Conservation (phyloP, 1,140 invertebrate species). For the Drosophila rhopaloa region DNA sequence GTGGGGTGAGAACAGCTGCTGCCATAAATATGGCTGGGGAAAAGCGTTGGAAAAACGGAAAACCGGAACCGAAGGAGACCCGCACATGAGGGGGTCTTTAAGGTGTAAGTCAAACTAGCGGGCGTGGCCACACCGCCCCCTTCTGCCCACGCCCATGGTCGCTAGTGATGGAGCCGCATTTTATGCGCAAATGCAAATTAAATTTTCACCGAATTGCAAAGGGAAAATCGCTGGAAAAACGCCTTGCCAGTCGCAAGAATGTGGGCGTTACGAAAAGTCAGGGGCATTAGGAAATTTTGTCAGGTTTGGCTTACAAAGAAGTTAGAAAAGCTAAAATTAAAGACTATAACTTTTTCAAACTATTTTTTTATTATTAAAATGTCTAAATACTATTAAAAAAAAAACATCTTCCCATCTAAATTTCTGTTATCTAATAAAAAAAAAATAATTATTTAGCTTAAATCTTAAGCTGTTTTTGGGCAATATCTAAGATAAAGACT, state of each 20-base stretch:
- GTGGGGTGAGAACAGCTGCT: slow-evolving; percentile 56
- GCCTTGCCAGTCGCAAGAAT: slow-evolving; percentile 54
- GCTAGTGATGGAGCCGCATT: slow-evolving; percentile 51
- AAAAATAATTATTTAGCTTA: no score
- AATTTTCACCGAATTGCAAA: slow-evolving; percentile 66
- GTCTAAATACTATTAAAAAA: no score
- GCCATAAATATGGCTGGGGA: slow-evolving; percentile 63
- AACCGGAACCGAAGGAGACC: slow-evolving; percentile 7
- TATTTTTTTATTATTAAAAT: no score
- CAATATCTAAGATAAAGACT: no score
- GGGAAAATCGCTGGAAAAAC: slow-evolving; percentile 41
- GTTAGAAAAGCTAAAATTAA: background rate
- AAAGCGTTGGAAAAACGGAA: background rate
- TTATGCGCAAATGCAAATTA: slow-evolving; percentile 82
- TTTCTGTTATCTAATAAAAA: no score
- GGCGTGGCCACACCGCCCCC: slow-evolving; percentile 30
- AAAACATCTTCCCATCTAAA: no score
- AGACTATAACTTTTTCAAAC: background rate
- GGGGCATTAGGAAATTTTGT: background rate
- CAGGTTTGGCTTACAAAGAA: background rate
- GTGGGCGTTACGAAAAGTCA: slow-evolving; percentile 4
- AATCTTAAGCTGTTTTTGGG: no score
- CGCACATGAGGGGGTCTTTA: slow-evolving; percentile 31
- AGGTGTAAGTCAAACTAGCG: slow-evolving; percentile 57
- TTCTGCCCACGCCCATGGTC: slow-evolving; percentile 6